phyloP scores from a whole-genome alignment of 1,140 invertebrate genomes.

The Musca vetustissima region DNA sequence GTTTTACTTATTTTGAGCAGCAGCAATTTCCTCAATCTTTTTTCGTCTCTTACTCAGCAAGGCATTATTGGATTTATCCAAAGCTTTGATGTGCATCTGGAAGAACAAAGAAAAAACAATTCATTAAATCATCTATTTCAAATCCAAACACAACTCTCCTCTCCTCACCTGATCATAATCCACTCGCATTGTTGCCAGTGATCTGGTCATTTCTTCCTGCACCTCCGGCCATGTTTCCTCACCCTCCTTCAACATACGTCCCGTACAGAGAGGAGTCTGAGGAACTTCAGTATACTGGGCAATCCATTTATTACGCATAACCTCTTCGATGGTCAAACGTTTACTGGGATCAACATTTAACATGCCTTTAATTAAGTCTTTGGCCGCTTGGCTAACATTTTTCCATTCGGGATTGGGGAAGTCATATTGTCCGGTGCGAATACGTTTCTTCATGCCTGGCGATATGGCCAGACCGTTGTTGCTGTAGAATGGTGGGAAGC shows the following conservation, averaged over 20 bases:
- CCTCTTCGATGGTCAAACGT: slow-evolving; percentile 86
- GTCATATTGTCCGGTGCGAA: slow-evolving; percentile 93
- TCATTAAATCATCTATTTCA: slow-evolving; percentile 9
- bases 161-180: slow-evolving; percentile 79
- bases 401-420: slow-evolving; percentile 97
- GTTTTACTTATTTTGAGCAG: slow-evolving; percentile 27
- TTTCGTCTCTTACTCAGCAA: slow-evolving; percentile 84
- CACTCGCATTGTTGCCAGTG: slow-evolving; percentile 93
- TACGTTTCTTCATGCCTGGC: slow-evolving; percentile 99
- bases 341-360: slow-evolving; percentile 90
- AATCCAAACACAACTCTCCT: slow-evolving; percentile 2
- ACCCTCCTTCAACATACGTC: slow-evolving; percentile 83
- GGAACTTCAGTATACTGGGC: slow-evolving; percentile 88
- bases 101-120: slow-evolving; percentile 26
- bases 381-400: slow-evolving; percentile 90
- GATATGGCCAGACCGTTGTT: slow-evolving; percentile 96
- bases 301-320: slow-evolving; percentile 90
- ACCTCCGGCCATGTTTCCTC: slow-evolving; percentile 94
- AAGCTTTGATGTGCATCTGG: slow-evolving; percentile 81
- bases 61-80: slow-evolving; percentile 89
- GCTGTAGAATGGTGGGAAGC: slow-evolving; percentile 98
- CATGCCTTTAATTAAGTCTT: slow-evolving; percentile 92
- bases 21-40: slow-evolving; percentile 56
- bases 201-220: slow-evolving; percentile 97
- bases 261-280: slow-evolving; percentile 89